Base-by-base conservation (phyloP, 23 tunicate species). In the Trididemnum clinides region DNA sequence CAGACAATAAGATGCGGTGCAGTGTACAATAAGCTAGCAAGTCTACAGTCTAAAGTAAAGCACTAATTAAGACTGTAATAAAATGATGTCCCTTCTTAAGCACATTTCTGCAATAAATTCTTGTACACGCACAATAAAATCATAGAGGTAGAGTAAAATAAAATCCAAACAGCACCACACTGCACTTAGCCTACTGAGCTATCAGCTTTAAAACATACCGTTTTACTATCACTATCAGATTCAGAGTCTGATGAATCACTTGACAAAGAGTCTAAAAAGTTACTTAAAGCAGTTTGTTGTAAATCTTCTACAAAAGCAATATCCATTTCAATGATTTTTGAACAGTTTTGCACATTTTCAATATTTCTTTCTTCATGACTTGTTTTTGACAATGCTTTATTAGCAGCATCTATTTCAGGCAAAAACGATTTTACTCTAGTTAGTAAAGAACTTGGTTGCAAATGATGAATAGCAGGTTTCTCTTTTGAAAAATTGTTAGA, bases 271-370 rank as follows among this genome's bases (percentile, higher is more conserved):
- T 51, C 70, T 25, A 84, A 84, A 58, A 84, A 70, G 3, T 71
- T 70, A 37, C 57, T n/a, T 29, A 84, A 33, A 28, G 80, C 87
- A 32, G 87, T 84, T 70, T 84, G 33, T 32, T 88, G 63, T 0
- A 62, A 4, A 36, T 84, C 71, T 31, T 88, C 73, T 27, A 89
- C 88, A 70, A 89, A 44, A 5, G 94, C 77, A 20, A 89, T 5
- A 80, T 89, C 88, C 83, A 89, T 83, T 84, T 89, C 88, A 34
- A 89, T 84, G 33, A 89, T 80, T 66, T 77, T 76, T 28, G 82
- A 50, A 39, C 85, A 84, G 32, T 84, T 34, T 7, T 78, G 69
- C 38, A 82, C 65, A 65, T 84, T 84, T 84, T 89, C 94, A 33
- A 89, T 78, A 39, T 89, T 77, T 57, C 50, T 54, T 77, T 84